Conservation (phyloP, 2,113 vertebrate species). For the Hemibagrus wyckioides region DNA sequence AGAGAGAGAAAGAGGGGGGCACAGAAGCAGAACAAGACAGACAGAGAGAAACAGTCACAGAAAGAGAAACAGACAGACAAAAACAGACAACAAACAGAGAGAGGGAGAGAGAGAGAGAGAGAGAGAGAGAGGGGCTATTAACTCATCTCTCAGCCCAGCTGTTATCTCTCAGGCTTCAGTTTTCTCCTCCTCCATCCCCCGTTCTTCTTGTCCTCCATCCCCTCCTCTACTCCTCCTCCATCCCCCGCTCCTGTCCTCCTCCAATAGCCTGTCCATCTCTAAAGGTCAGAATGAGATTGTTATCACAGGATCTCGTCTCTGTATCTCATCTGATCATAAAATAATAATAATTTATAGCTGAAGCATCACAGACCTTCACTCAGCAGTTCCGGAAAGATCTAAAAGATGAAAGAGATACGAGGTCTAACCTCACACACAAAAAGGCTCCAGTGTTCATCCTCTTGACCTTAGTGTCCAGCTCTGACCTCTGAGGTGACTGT, state of each 20-base stretch:
- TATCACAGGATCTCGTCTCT: not conserved
- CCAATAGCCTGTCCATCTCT: not conserved
- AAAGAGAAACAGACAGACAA: not conserved
- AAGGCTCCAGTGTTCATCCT: constrained; percentile 61
- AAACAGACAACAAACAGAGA: not conserved
- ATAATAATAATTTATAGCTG: constrained; percentile 3
- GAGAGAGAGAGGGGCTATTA: not conserved
- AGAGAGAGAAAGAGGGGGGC: not conserved
- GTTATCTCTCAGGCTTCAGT: not conserved
- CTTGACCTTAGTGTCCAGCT: constrained; percentile 66
- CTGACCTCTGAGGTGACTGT: constrained; percentile 51
- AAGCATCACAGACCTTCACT: not conserved
- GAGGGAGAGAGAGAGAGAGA: not conserved
- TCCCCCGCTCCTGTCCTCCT: not conserved
- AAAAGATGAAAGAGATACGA: constrained; percentile 53
- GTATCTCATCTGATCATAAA: constrained; percentile 13
- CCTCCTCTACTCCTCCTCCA: not conserved
- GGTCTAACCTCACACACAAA: constrained; percentile 53
- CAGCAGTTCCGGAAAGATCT: not conserved
- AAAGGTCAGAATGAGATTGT: constrained; percentile 13
- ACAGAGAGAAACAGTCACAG: no score
- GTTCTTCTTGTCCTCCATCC: constrained; percentile 1
- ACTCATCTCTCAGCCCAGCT: constrained; percentile 14
- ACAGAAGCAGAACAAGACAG: not conserved
- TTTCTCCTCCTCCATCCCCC: constrained; percentile 4